Evolutionary conservation across 2,888 invertebrate species (phyloP).

Genomic region (Dasysyrphus albostriatus): DNA sequence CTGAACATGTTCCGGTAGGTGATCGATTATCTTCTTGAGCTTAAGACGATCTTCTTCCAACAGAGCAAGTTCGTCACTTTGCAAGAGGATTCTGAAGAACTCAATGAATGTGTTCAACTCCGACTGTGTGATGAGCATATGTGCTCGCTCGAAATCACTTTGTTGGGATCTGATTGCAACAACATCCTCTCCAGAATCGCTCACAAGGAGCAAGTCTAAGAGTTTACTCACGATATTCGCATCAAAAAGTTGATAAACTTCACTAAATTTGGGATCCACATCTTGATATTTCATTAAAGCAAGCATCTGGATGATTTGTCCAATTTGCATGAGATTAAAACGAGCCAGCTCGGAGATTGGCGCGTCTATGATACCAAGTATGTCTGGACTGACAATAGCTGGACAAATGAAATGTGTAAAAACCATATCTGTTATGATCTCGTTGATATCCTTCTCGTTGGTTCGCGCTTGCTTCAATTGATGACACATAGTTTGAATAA

Average conservation of each 20-base stretch:
- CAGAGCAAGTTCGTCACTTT: constrained; percentile 80
- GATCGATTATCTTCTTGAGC: constrained; percentile 84
- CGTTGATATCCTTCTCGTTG: constrained; percentile 83
- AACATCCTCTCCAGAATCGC: constrained; percentile 83
- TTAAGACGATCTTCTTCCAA: constrained; percentile 84
- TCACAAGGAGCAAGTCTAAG: constrained; percentile 88
- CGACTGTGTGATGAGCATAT: constrained; percentile 88
- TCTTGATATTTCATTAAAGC: constrained; percentile 92
- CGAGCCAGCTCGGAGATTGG: constrained; percentile 95
- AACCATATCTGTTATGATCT: constrained; percentile 95
- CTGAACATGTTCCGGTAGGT: constrained; percentile 82
- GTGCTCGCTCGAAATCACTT: constrained; percentile 87
- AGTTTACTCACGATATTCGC: constrained; percentile 91
- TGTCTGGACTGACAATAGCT: constrained; percentile 97
- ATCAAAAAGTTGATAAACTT: constrained; percentile 92
- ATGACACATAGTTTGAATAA: constrained; percentile 93
- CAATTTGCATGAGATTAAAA: constrained; percentile 95
- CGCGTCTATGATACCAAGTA: constrained; percentile 96
- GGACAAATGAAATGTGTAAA: constrained; percentile 98
- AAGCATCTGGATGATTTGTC: constrained; percentile 96
- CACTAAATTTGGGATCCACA: constrained; percentile 89
- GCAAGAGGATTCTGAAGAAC: constrained; percentile 85
- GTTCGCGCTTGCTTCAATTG: constrained; percentile 86
- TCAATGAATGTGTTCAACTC: constrained; percentile 87
- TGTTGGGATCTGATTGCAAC: constrained; percentile 83